Evolutionary conservation across 2,888 invertebrate species (phyloP).

Genomic region (Macrophya annulata): DNA sequence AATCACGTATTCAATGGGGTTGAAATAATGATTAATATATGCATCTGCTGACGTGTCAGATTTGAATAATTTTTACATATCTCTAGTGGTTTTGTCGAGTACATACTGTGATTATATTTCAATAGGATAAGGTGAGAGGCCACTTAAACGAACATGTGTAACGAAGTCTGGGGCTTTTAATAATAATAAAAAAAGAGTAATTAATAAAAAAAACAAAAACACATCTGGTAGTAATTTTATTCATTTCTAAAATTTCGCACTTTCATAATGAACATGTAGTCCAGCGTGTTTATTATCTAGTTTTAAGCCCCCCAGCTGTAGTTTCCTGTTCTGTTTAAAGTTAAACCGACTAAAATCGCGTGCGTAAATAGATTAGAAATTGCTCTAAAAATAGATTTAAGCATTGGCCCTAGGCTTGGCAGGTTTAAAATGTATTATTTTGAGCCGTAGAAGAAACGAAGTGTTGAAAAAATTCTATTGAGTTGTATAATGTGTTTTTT

Average conservation of each 20-base stretch:
- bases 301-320: neutral
- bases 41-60: too few species aligned
- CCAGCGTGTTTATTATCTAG: too few species aligned
- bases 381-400: conserved; percentile 13
- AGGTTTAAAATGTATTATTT: neutral
- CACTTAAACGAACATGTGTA: neutral
- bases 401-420: neutral
- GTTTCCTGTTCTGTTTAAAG: neutral
- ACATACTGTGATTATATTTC: neutral
- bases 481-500: neutral
- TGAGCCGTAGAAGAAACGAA: neutral
- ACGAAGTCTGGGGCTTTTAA: neutral
- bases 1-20: too few species aligned
- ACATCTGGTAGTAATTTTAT: neutral
- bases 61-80: too few species aligned
- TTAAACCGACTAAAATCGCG: conserved; percentile 5
- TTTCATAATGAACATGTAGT: too few species aligned
- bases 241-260: neutral
- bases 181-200: neutral
- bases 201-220: too few species aligned
- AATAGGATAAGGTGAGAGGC: conserved; percentile 6
- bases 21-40: too few species aligned
- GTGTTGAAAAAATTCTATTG: neutral
- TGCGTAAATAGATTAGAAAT: conserved; percentile 39
- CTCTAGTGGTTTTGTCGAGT: neutral